These are phyloP conservation scores for Vanessa atalanta DNA, from an alignment of 1,140 invertebrate species.

Conservation along the genomic window DNA sequence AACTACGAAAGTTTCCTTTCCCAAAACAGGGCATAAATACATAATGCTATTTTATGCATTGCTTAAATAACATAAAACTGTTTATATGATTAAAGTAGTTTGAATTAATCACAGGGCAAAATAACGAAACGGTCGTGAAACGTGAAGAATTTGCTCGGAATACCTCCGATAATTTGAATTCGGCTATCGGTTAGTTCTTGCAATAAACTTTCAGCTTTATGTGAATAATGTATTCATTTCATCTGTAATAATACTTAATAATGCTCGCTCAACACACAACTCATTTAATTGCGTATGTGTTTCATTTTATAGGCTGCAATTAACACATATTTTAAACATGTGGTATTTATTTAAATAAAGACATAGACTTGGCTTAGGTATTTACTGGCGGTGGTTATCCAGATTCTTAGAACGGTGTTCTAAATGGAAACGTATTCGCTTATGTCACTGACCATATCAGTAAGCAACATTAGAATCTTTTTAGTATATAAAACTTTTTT, in stretches of 20 bases:
- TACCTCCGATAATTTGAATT: too few relatives aligned
- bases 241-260: not conserved
- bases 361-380: slow-evolving; percentile 16
- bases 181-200: too few relatives aligned
- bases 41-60: too few relatives aligned
- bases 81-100: too few relatives aligned
- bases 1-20: too few relatives aligned
- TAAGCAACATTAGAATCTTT: not conserved
- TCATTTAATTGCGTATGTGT: not conserved
- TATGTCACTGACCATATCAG: slow-evolving; percentile 36
- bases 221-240: too few relatives aligned
- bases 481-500: not conserved
- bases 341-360: slow-evolving; percentile 14
- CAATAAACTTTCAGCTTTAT: too few relatives aligned
- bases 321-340: not conserved
- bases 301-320: not conserved
- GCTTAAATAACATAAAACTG: too few relatives aligned
- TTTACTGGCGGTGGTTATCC: slow-evolving; percentile 29
- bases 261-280: not conserved
- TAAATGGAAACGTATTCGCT: slow-evolving; percentile 38
- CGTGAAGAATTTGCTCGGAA: too few relatives aligned
- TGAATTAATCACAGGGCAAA: too few relatives aligned
- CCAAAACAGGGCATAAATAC: too few relatives aligned
- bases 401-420: slow-evolving; percentile 37
- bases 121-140: too few relatives aligned